phyloP scores from a whole-genome alignment of 2,888 invertebrate genomes.

The Metalampra italica region DNA sequence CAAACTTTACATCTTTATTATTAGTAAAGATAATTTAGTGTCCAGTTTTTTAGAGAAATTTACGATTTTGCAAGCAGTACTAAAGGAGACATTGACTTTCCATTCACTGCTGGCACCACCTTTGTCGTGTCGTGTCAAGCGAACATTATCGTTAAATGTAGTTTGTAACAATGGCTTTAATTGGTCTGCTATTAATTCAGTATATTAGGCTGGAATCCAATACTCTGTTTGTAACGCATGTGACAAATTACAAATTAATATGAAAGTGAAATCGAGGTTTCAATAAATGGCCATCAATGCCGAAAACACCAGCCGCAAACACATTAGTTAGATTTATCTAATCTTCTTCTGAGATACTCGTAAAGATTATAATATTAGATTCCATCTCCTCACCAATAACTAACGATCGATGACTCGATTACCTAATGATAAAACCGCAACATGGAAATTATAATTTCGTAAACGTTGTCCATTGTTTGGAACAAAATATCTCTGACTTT shows the following conservation, averaged over 20 bases:
- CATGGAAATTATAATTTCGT: too few species aligned
- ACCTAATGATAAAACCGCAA: too few species aligned
- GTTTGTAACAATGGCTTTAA: not conserved
- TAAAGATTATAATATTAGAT: too few species aligned
- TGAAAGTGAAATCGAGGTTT: not conserved
- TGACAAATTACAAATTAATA: not conserved
- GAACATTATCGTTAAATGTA: conserved; percentile 4
- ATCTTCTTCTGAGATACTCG: too few species aligned
- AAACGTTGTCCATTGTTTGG: too few species aligned
- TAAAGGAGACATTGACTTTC: conserved; percentile 68
- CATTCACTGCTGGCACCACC: conserved; percentile 35
- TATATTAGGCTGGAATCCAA: conserved; percentile 1
- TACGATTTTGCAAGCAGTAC: not conserved
- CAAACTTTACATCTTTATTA: too few species aligned
- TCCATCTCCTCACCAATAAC: too few species aligned
- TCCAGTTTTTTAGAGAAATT: too few species aligned
- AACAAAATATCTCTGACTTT: not conserved
- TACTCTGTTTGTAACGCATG: not conserved
- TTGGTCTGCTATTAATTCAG: not conserved
- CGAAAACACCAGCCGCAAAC: not conserved
- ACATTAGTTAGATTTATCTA: too few species aligned
- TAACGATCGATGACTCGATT: too few species aligned
- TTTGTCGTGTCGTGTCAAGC: conserved; percentile 12
- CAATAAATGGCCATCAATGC: not conserved
- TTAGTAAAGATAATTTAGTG: too few species aligned